phyloP scores from a whole-genome alignment of 2,797 vertebrate species.

The Cuniculus paca region DNA sequence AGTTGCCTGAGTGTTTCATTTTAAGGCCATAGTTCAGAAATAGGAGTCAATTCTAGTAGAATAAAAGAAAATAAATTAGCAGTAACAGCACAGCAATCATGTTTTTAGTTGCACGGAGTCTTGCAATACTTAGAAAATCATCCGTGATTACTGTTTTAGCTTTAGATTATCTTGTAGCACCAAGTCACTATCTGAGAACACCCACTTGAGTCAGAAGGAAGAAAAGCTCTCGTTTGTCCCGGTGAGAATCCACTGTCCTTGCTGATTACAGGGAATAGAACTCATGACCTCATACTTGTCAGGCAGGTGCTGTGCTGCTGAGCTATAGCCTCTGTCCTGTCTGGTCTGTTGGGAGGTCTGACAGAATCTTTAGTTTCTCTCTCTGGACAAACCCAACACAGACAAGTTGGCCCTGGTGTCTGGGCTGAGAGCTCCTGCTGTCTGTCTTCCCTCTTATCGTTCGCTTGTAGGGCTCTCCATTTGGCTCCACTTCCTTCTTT shows the following conservation, averaged over 20 bases:
- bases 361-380: neutral
- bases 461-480: neutral
- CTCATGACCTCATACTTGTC: too few relatives aligned
- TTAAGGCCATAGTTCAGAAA: neutral
- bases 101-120: neutral
- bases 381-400: neutral
- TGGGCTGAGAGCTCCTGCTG: neutral
- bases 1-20: constrained; percentile 25
- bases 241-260: neutral
- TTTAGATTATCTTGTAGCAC: neutral
- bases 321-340: neutral
- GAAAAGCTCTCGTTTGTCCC: neutral
- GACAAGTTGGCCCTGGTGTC: neutral
- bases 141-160: too few relatives aligned
- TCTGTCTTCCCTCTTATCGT: neutral
- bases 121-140: neutral
- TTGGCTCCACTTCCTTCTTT: neutral
- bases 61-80: constrained; percentile 5
- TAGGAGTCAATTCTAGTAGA: neutral
- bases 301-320: too few relatives aligned
- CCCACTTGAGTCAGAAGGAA: neutral
- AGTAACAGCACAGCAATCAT: neutral
- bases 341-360: neutral
- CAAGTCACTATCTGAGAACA: neutral
- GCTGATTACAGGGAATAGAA: neutral